Conservation (phyloP, 1,140 invertebrate genomes). For the Daktulosphaira vitifoliae region DNA sequence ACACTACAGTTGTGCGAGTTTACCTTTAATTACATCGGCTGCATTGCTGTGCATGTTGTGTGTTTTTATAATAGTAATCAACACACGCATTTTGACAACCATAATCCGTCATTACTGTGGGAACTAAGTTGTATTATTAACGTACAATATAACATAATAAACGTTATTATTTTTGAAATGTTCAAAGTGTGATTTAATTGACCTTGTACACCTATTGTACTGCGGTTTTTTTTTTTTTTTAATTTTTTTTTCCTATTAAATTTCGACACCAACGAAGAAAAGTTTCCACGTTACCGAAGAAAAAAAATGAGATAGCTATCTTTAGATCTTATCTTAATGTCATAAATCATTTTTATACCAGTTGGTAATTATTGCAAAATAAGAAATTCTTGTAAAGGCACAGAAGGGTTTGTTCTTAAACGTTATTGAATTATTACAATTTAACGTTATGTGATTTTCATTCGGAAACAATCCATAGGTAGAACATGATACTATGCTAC, state of each 20-base stretch:
- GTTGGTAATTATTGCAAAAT: constrained; percentile 6
- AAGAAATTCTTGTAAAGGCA: too few species aligned
- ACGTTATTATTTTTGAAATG: too few species aligned
- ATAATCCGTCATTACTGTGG: constrained; percentile 3
- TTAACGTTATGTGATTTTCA: too few species aligned
- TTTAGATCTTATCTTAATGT: background rate
- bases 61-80: constrained; percentile 9
- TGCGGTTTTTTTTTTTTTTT: too few species aligned
- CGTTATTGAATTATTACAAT: too few species aligned
- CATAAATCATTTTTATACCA: constrained; percentile 19
- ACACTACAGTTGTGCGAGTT: too few species aligned
- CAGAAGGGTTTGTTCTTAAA: too few species aligned
- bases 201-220: constrained; percentile 2
- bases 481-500: too few species aligned
- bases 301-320: background rate
- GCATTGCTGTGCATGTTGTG: background rate
- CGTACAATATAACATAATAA: too few species aligned
- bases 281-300: background rate
- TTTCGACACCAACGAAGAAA: background rate
- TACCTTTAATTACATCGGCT: too few species aligned
- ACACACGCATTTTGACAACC: constrained; percentile 14
- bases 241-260: background rate
- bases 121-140: background rate
- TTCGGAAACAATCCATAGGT: too few species aligned
- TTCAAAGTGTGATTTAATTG: background rate